Percentiles rank a stretch among this genome's conserved stretches.
These are phyloP conservation scores for Euura saliciscinereae DNA, from an alignment of 1,140 invertebrate genomes.

Conservation along the genomic window DNA sequence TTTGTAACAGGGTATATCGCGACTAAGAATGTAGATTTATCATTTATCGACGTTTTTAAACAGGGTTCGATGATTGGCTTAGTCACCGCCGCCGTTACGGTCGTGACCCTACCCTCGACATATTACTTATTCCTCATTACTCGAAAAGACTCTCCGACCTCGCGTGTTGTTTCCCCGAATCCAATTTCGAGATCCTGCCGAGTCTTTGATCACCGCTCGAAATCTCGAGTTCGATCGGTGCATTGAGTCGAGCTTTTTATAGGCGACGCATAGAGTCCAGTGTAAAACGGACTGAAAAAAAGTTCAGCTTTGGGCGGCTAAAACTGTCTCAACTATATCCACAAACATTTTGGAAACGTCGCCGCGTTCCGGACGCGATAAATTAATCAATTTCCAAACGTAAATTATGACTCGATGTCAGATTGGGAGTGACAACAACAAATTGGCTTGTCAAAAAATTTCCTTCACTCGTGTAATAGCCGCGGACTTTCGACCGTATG, in stretches of 20 bases:
- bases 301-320: background rate
- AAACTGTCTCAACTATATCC: background rate
- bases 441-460: conserved; percentile 42
- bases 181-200: background rate
- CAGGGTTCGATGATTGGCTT: too few relatives aligned
- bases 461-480: background rate
- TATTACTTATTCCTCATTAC: too few relatives aligned
- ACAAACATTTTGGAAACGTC: conserved; percentile 2
- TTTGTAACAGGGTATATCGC: background rate
- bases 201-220: background rate
- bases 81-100: too few relatives aligned
- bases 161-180: background rate
- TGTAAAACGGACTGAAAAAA: background rate
- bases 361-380: conserved; percentile 1
- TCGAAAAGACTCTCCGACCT: too few relatives aligned
- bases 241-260: background rate
- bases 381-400: background rate
- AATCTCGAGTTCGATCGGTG: background rate
- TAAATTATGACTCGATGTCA: conserved; percentile 31
- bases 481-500: too few relatives aligned
- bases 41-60: too few relatives aligned
- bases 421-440: conserved; percentile 42
- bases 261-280: background rate
- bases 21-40: background rate
- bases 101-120: too few relatives aligned